phyloP scores from a whole-genome alignment of 2,797 vertebrate genomes.

The Mus spretus region DNA sequence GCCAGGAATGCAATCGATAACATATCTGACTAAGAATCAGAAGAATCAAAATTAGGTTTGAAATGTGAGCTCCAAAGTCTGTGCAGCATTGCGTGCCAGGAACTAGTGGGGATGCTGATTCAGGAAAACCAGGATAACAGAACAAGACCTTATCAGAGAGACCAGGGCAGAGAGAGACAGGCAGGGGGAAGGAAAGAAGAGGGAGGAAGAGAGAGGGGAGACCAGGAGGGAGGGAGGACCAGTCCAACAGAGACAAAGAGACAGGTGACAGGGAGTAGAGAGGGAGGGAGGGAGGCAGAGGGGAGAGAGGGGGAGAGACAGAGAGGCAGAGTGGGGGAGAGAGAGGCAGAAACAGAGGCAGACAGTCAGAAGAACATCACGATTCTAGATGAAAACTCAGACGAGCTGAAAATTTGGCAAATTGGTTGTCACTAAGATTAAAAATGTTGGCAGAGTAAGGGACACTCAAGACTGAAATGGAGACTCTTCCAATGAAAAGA shows the following conservation, averaged over 20 bases:
- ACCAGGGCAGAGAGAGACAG: neutral
- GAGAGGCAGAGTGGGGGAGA: neutral
- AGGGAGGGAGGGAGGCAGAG: neutral
- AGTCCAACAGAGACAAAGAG: neutral
- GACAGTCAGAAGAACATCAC: neutral
- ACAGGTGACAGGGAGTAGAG: neutral
- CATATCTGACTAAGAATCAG: slow-evolving; percentile 3
- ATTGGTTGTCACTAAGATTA: neutral
- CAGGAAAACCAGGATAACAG: neutral
- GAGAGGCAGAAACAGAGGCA: neutral
- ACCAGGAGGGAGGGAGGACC: neutral
- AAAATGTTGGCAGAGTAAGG: neutral
- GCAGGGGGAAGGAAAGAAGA: neutral
- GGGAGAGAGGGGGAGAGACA: neutral
- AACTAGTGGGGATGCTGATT: neutral
- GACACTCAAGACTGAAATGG: neutral
- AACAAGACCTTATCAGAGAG: neutral
- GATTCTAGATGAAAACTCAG: neutral
- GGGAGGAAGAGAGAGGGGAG: neutral
- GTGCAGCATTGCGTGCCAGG: neutral
- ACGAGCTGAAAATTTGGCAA: neutral
- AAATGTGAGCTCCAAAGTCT: neutral
- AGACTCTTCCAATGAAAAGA: neutral
- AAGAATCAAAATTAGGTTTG: neutral
- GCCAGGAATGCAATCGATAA: neutral